A percentile compares a stretch with the other conserved stretches of the same genome.
These are phyloP conservation scores for Tautogolabrus adspersus DNA, from an alignment of 2,113 vertebrate genomes.

Conservation along the genomic window DNA sequence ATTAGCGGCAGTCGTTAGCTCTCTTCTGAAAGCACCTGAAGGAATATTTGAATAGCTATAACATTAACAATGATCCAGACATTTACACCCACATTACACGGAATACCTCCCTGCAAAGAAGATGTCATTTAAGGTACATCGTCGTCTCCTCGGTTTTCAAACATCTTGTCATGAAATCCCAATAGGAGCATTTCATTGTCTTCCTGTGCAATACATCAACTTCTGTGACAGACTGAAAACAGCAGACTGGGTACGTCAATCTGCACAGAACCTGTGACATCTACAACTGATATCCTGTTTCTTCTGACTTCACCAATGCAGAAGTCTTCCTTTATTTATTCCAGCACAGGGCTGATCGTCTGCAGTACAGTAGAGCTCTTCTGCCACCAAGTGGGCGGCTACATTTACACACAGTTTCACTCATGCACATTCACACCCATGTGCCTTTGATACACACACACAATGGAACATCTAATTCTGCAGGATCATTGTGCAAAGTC, in stretches of 20 bases:
- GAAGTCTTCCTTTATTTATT: not conserved
- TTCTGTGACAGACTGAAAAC: slow-evolving; percentile 41
- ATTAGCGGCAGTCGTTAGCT: not conserved
- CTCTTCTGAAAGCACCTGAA: slow-evolving; percentile 2
- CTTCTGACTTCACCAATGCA: slow-evolving; percentile 14
- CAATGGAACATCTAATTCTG: slow-evolving; percentile 30
- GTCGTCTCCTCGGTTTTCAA: slow-evolving; percentile 1
- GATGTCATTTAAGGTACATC: slow-evolving; percentile 18
- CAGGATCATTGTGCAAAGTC: slow-evolving; percentile 49
- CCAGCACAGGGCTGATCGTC: not conserved
- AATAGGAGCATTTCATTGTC: slow-evolving; percentile 29
- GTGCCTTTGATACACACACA: slow-evolving; percentile 1
- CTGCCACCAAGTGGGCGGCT: slow-evolving; percentile 82
- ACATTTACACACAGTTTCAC: not conserved
- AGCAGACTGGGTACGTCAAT: slow-evolving; percentile 34
- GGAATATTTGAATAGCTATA: slow-evolving; percentile 1
- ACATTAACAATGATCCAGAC: not conserved
- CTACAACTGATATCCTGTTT: slow-evolving; percentile 39
- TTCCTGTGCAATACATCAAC: slow-evolving; percentile 31
- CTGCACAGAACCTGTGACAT: slow-evolving; percentile 36
- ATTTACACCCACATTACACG: not conserved
- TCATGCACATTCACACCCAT: slow-evolving; percentile 14
- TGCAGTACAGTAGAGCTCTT: slow-evolving; percentile 65
- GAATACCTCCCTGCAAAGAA: slow-evolving; percentile 12
- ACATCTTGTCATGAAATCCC: slow-evolving; percentile 36